Evolutionary conservation across 2,797 vertebrate species (phyloP).

Genomic region (Microhierax caerulescens): DNA sequence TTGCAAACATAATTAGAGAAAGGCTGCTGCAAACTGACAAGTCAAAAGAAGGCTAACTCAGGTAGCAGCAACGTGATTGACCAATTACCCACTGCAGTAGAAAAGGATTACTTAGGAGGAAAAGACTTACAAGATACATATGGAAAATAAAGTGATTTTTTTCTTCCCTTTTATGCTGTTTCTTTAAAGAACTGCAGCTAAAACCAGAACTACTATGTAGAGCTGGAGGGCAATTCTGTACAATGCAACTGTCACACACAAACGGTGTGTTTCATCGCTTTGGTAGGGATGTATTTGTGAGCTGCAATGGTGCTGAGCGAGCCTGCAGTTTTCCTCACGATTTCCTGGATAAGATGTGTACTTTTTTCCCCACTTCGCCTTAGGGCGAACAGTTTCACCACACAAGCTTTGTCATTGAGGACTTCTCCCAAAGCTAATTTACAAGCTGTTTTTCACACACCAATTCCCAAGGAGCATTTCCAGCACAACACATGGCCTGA

Average conservation of each 20-base stretch:
- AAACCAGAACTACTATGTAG: neutral
- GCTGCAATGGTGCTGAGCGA: neutral
- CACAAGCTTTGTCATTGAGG: neutral
- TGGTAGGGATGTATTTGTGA: neutral
- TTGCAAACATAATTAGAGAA: neutral
- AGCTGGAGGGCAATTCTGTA: neutral
- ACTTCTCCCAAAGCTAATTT: neutral
- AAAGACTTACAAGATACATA: neutral
- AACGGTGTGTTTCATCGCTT: neutral
- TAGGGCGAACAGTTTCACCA: neutral
- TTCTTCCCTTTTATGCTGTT: neutral
- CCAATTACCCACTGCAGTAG: neutral
- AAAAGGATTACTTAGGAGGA: neutral
- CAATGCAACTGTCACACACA: neutral
- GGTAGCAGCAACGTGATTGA: neutral
- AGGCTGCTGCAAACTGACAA: neutral
- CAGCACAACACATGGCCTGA: fast-evolving
- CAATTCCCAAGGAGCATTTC: neutral
- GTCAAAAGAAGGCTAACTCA: neutral
- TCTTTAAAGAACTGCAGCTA: neutral
- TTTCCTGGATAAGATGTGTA: neutral
- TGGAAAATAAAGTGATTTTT: neutral
- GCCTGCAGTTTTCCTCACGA: neutral
- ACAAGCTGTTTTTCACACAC: neutral
- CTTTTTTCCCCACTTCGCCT: neutral